A percentile compares a stretch with the other conserved stretches of the same genome.
phyloP scores from a whole-genome alignment of 2,888 invertebrate species.

The Clanis bilineata region DNA sequence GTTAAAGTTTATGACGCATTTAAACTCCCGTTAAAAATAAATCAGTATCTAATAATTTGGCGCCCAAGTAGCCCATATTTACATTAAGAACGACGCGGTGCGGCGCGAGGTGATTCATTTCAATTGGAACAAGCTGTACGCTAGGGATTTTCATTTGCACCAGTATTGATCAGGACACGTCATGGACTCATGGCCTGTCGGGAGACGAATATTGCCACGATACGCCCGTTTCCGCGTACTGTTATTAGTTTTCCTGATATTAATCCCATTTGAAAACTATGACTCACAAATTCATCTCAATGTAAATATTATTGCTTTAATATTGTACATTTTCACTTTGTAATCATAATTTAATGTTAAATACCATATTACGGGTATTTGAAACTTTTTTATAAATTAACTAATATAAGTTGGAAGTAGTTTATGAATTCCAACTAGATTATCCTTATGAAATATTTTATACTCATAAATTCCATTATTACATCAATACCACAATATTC shows the following conservation, averaged over 20 bases:
- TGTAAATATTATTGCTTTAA: too few relatives aligned
- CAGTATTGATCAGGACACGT: constrained; percentile 54
- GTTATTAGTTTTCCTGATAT: constrained; percentile 14
- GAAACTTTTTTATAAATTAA: too few relatives aligned
- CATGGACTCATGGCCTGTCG: constrained; percentile 50
- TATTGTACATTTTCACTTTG: background rate
- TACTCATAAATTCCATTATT: too few relatives aligned
- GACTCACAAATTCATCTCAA: too few relatives aligned
- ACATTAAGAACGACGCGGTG: background rate
- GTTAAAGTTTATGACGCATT: background rate
- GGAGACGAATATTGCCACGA: constrained; percentile 35
- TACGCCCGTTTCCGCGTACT: constrained; percentile 31
- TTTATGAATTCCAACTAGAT: too few relatives aligned
- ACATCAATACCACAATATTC: background rate
- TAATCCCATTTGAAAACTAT: background rate
- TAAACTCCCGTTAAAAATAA: background rate
- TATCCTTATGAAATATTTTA: too few relatives aligned
- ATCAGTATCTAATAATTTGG: background rate
- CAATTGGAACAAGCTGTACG: constrained; percentile 17
- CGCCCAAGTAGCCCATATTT: constrained; percentile 6
- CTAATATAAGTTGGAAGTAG: too few relatives aligned
- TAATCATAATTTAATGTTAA: background rate
- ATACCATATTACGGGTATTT: background rate
- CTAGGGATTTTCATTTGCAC: constrained; percentile 54
- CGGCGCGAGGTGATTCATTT: constrained; percentile 4